Percentiles rank a stretch among this genome's conserved stretches.
These are phyloP conservation scores for Dermolepida albohirtum DNA, from an alignment of 2,888 invertebrate species.

Conservation along the genomic window DNA sequence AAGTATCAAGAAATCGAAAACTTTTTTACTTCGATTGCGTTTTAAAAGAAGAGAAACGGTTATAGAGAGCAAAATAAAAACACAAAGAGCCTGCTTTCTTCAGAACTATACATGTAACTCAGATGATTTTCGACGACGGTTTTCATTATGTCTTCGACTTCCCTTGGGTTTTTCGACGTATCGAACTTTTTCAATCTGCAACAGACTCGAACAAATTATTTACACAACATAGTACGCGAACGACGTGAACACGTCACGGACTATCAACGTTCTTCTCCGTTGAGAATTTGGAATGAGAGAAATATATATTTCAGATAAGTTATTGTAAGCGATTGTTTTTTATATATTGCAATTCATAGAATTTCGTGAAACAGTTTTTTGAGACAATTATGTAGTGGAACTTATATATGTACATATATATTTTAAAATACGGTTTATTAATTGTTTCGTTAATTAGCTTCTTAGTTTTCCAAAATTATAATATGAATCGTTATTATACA, in stretches of 20 bases:
- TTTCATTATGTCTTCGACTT: constrained; percentile 48
- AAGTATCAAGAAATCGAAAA: constrained; percentile 4
- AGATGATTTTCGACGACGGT: constrained; percentile 23
- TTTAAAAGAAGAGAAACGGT: background rate
- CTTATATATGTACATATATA: too few species aligned
- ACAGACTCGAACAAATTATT: constrained; percentile 50
- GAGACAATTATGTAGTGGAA: too few species aligned
- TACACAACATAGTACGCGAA: constrained; percentile 46
- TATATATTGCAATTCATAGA: too few species aligned
- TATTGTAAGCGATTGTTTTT: too few species aligned
- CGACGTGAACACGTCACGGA: constrained; percentile 28
- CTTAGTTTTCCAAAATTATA: too few species aligned
- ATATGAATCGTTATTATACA: too few species aligned
- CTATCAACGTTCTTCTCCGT: background rate
- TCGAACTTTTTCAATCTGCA: constrained; percentile 51
- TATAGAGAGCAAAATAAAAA: constrained; percentile 18
- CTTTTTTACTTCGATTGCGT: constrained; percentile 11
- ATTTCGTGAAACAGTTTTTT: too few species aligned
- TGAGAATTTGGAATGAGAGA: too few species aligned
- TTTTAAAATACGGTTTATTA: too few species aligned
- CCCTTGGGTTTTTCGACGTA: constrained; percentile 39
- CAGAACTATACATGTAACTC: constrained; percentile 32
- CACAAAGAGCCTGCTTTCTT: constrained; percentile 2
- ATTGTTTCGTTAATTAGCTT: too few species aligned
- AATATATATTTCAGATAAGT: too few species aligned